Conservation (phyloP, 2,888 invertebrate genomes). For the Zaprionus bogoriensis region DNA sequence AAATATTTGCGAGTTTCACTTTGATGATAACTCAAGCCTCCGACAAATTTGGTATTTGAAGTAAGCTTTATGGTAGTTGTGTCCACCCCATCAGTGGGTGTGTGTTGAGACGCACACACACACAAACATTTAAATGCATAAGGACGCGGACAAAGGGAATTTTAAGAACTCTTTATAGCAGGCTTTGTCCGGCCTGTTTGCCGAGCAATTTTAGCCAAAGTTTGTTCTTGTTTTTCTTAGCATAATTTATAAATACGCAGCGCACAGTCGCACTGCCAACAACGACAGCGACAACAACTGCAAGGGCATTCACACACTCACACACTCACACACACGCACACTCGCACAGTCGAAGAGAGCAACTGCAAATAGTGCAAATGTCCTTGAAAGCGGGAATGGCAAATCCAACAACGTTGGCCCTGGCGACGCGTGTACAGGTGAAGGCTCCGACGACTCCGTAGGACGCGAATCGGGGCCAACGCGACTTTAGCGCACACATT, state of each 20-base stretch:
- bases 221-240: slow-evolving; percentile 28
- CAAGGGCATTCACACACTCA: slow-evolving; percentile 37
- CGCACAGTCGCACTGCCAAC: slow-evolving; percentile 22
- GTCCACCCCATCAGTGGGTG: too few species aligned
- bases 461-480: slow-evolving; percentile 30
- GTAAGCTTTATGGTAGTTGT: too few species aligned
- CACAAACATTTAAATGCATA: background rate
- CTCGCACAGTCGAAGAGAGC: slow-evolving; percentile 50
- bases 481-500: background rate
- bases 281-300: slow-evolving; percentile 45
- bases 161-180: slow-evolving; percentile 14
- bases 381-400: slow-evolving; percentile 72
- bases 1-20: slow-evolving; percentile 36
- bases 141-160: slow-evolving; percentile 42
- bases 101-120: too few species aligned
- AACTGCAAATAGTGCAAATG: slow-evolving; percentile 69
- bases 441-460: slow-evolving; percentile 38
- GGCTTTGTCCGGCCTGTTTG: slow-evolving; percentile 53
- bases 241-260: slow-evolving; percentile 42
- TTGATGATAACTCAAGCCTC: slow-evolving; percentile 32
- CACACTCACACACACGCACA: slow-evolving; percentile 8
- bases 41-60: slow-evolving; percentile 14
- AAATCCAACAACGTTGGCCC: slow-evolving; percentile 43
- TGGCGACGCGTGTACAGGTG: slow-evolving; percentile 51
- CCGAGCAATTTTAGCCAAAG: slow-evolving; percentile 48